A percentile compares a stretch with the other conserved stretches of the same genome.
phyloP scores from a whole-genome alignment of 2,113 vertebrate genomes.

The Thryonomys swinderianus region DNA sequence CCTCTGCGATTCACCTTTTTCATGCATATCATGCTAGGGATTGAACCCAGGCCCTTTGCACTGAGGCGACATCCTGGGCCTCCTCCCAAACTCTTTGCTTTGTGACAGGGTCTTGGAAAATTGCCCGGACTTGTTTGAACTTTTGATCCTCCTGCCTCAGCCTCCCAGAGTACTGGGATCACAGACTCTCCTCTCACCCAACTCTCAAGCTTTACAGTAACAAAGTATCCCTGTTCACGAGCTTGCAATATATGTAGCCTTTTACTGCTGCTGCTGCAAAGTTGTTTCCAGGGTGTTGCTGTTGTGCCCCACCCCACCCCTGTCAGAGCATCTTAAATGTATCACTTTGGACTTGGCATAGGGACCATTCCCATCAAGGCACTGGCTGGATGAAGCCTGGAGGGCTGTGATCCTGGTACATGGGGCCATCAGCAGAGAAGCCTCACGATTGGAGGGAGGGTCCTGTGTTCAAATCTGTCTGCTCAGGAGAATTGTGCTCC shows the following conservation, averaged over 20 bases:
- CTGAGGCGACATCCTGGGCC: not conserved
- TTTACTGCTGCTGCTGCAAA: not conserved
- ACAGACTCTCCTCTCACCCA: too few relatives aligned
- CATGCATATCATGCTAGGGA: not conserved
- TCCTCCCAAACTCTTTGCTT: too few relatives aligned
- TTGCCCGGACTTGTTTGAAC: not conserved
- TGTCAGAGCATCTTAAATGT: not conserved
- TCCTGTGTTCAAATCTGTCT: not conserved
- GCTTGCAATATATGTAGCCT: not conserved
- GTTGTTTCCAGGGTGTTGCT: not conserved
- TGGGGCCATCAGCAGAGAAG: not conserved
- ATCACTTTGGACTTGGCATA: not conserved
- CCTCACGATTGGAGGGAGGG: not conserved
- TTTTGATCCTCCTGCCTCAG: not conserved
- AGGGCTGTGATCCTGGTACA: not conserved
- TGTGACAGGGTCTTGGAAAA: not conserved
- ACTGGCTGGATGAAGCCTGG: not conserved
- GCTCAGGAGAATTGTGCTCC: not conserved
- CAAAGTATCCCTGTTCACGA: not conserved
- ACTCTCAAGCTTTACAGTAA: not conserved
- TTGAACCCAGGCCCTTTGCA: not conserved
- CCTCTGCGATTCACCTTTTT: not conserved
- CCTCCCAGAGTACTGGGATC: not conserved
- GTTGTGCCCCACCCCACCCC: not conserved
- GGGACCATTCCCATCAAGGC: not conserved